A percentile compares a stretch with the other conserved stretches of the same genome.
phyloP scores from a whole-genome alignment of 1,140 invertebrate species.

The Hydropsyche tenuis region DNA sequence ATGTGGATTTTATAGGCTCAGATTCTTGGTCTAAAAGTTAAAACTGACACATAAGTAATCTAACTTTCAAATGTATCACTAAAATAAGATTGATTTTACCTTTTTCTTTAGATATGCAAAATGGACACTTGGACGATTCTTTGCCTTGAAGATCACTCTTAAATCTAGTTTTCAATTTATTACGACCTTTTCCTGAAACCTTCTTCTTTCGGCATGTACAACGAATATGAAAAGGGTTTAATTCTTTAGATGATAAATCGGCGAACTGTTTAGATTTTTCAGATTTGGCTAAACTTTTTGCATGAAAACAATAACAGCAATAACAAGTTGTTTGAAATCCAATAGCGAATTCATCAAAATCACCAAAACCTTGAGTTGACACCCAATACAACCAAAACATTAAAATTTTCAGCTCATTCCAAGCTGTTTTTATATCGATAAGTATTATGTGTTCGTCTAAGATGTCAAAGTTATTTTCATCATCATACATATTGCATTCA shows the following conservation, averaged over 20 bases:
- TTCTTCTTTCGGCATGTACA: conserved; percentile 28
- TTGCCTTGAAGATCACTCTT: conserved; percentile 6
- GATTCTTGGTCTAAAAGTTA: not conserved
- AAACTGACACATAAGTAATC: not conserved
- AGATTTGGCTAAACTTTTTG: not conserved
- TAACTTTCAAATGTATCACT: not conserved
- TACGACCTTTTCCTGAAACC: not conserved
- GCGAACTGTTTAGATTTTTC: not conserved
- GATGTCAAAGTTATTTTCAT: not conserved
- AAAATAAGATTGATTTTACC: not conserved
- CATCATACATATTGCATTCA: no score
- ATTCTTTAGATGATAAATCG: not conserved
- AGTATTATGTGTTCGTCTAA: conserved; percentile 16
- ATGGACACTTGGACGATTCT: conserved; percentile 15
- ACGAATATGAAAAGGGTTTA: not conserved
- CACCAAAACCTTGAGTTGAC: not conserved
- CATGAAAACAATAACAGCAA: conserved; percentile 30
- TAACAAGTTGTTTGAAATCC: conserved; percentile 31
- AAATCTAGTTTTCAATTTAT: not conserved
- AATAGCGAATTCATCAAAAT: conserved; percentile 22
- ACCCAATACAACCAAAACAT: conserved; percentile 31
- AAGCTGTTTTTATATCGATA: conserved; percentile 29
- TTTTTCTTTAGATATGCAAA: conserved; percentile 16
- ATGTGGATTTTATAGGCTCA: not conserved
- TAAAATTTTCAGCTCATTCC: conserved; percentile 26